phyloP scores from a whole-genome alignment of 2,113 vertebrate species.

The Lontra canadensis region DNA sequence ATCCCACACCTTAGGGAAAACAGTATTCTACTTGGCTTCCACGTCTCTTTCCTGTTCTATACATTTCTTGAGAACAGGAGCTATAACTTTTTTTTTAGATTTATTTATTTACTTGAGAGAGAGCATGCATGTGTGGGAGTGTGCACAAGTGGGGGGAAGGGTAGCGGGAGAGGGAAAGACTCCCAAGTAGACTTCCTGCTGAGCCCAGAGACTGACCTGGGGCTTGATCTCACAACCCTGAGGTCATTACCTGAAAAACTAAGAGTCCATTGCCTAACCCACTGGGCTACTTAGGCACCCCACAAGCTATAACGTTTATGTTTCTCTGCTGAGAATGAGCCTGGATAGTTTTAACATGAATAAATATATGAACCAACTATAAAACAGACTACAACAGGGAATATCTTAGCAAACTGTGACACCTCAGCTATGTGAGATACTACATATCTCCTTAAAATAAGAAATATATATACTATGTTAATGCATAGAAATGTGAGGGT shows the following conservation, averaged over 20 bases:
- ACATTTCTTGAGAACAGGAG: not conserved
- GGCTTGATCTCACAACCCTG: not conserved
- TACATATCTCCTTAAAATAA: not conserved
- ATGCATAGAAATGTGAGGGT: not conserved
- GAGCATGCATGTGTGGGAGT: not conserved
- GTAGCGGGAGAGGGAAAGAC: not conserved
- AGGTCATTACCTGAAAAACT: not conserved
- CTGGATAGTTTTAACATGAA: not conserved
- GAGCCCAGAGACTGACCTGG: not conserved
- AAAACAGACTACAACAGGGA: not conserved
- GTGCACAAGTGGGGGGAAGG: not conserved
- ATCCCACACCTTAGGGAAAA: not conserved
- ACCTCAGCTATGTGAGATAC: not conserved
- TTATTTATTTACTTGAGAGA: not conserved
- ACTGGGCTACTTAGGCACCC: not conserved
- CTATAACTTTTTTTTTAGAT: not conserved
- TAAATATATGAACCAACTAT: not conserved
- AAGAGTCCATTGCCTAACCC: not conserved
- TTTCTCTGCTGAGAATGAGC: not conserved
- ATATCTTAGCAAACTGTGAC: not conserved
- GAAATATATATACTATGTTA: not conserved
- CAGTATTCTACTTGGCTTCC: not conserved
- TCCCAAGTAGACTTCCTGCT: not conserved
- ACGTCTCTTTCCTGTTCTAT: not conserved
- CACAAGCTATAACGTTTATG: not conserved